A percentile compares a stretch with the other conserved stretches of the same genome.
These are phyloP conservation scores for Oscheius sp. DNA, from an alignment of 2,888 invertebrate genomes.

Conservation along the genomic window DNA sequence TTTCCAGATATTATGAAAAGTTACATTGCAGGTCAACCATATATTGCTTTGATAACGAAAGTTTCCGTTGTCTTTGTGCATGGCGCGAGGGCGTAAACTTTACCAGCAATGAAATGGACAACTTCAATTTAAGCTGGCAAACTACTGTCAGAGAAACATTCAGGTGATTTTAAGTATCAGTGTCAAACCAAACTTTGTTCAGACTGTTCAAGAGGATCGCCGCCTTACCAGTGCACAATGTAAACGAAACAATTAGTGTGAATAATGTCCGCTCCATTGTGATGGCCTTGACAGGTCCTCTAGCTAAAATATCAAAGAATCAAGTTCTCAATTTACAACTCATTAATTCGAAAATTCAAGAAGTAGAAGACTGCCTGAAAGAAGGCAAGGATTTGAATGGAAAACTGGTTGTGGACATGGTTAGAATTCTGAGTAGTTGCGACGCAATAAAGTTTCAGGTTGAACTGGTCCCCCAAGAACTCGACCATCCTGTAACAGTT, in stretches of 20 bases:
- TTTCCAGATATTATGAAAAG: not conserved
- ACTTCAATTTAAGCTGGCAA: constrained; percentile 45
- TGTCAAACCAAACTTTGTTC: not conserved
- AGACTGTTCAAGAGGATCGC: constrained; percentile 39
- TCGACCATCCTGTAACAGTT: constrained; percentile 44
- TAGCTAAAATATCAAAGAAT: constrained; percentile 37
- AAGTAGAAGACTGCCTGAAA: constrained; percentile 13
- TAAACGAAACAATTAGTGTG: constrained; percentile 37
- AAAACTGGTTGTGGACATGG: constrained; percentile 25
- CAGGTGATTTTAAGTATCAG: not conserved
- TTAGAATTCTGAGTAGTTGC: not conserved
- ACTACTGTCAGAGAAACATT: constrained; percentile 39
- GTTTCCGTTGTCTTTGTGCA: constrained; percentile 49
- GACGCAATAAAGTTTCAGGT: constrained; percentile 13
- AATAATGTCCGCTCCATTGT: constrained; percentile 34
- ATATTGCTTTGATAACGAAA: constrained; percentile 55
- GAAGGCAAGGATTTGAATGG: not conserved
- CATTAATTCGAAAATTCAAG: constrained; percentile 40
- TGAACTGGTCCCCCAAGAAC: not conserved
- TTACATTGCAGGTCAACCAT: constrained; percentile 29
- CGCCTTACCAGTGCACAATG: constrained; percentile 29
- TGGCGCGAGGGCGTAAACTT: constrained; percentile 32
- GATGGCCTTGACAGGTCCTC: constrained; percentile 25
- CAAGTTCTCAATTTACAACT: constrained; percentile 34
- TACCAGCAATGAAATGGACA: constrained; percentile 4